phyloP scores from a whole-genome alignment of 2,888 invertebrate genomes.

The Calliscelio sp. region DNA sequence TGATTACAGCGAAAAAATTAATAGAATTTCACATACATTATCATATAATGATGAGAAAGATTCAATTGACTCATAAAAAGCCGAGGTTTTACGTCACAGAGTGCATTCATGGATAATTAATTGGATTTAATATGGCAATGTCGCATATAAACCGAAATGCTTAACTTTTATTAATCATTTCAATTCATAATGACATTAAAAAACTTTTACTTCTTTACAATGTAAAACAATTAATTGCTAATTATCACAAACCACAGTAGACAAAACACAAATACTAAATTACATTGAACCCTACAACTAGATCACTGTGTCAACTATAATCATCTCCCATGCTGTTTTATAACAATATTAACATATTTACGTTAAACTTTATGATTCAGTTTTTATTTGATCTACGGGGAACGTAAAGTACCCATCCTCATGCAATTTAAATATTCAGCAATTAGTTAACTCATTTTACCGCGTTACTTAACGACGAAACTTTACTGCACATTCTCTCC shows the following conservation, averaged over 20 bases:
- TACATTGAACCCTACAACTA: conserved; percentile 2
- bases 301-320: conserved; percentile 38
- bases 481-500: background rate
- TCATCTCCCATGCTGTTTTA: background rate
- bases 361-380: background rate
- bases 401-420: background rate
- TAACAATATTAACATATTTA: background rate
- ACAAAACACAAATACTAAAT: background rate
- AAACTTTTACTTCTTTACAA: background rate
- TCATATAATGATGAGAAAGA: conserved; percentile 54
- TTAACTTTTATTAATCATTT: conserved; percentile 24
- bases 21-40: conserved; percentile 56
- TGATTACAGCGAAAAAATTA: conserved; percentile 54
- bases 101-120: conserved; percentile 52
- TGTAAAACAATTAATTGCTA: background rate
- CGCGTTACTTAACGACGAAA: background rate
- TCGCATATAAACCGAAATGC: background rate
- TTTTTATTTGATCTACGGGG: background rate
- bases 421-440: background rate
- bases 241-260: background rate
- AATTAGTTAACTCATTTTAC: conserved; percentile 14
- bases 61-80: conserved; percentile 48
- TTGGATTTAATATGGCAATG: conserved; percentile 3
- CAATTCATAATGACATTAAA: conserved; percentile 2
- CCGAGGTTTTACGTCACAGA: conserved; percentile 39